A percentile compares a stretch with the other conserved stretches of the same genome.
Evolutionary conservation across 2,888 invertebrate genomes (phyloP).

Genomic region (Leptopilina syphax): DNA sequence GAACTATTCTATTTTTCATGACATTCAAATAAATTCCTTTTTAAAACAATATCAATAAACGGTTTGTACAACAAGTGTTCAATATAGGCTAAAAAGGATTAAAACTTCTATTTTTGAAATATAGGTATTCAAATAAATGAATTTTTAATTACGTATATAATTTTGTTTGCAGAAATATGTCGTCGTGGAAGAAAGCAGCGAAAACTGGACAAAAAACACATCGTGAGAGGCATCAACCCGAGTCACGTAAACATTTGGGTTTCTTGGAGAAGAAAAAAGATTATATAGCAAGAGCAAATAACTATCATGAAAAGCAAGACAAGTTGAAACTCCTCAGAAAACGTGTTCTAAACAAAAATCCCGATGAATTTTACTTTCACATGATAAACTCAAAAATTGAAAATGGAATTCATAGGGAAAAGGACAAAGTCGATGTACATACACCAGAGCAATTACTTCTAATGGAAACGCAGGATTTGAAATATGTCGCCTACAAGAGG

Average conservation of each 20-base stretch:
- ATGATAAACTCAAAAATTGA: constrained; percentile 93
- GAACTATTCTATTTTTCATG: too few relatives aligned
- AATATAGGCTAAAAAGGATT: too few relatives aligned
- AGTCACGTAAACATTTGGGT: constrained; percentile 86
- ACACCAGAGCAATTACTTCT: constrained; percentile 90
- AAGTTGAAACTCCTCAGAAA: constrained; percentile 89
- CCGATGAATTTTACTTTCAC: constrained; percentile 99
- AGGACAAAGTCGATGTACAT: constrained; percentile 84
- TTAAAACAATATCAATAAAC: too few relatives aligned
- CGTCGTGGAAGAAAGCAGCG: constrained; percentile 92
- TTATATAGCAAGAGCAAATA: constrained; percentile 86
- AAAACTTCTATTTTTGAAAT: too few relatives aligned
- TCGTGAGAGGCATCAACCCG: constrained; percentile 91
- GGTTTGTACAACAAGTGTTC: too few relatives aligned
- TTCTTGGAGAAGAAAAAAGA: constrained; percentile 93
- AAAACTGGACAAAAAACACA: constrained; percentile 92
- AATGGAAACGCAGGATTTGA: constrained; percentile 94
- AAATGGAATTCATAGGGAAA: constrained; percentile 81
- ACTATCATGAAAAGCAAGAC: constrained; percentile 89
- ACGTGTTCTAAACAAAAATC: constrained; percentile 94
- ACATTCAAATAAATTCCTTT: too few relatives aligned
- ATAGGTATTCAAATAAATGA: too few relatives aligned
- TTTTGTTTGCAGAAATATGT: constrained; percentile 79
- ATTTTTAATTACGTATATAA: too few relatives aligned
- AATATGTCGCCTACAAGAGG: constrained; percentile 91